phyloP scores from a whole-genome alignment of 1,140 invertebrate species.

The Apolygus lucorum region DNA sequence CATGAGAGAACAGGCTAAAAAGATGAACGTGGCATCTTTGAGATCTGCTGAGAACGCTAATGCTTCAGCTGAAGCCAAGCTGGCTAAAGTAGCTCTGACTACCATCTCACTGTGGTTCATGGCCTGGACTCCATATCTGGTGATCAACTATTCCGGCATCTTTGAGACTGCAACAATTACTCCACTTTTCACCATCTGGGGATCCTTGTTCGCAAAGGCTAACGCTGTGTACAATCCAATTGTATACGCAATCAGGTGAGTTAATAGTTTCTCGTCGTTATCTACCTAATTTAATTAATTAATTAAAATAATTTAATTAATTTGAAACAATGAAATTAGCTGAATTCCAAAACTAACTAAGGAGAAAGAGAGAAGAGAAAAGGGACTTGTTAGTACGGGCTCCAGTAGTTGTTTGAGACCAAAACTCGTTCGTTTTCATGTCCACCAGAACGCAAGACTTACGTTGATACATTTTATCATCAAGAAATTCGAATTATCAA shows the following conservation, averaged over 20 bases:
- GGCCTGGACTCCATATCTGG: slow-evolving; percentile 73
- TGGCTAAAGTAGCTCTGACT: slow-evolving; percentile 71
- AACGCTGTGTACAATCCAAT: slow-evolving; percentile 74
- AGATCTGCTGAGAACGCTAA: slow-evolving; percentile 55
- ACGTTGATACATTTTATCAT: too few species aligned
- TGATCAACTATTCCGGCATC: slow-evolving; percentile 67
- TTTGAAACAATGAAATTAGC: slow-evolving; percentile 5
- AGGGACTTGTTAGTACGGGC: too few species aligned
- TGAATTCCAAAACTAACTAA: too few species aligned
- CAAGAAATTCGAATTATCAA: too few species aligned
- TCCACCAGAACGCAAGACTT: too few species aligned
- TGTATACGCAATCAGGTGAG: slow-evolving; percentile 74
- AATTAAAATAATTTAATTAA: too few species aligned
- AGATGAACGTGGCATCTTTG: slow-evolving; percentile 73
- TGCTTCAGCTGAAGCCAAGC: slow-evolving; percentile 62
- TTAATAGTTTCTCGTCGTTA: not conserved
- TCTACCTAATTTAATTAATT: too few species aligned
- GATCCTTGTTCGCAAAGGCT: slow-evolving; percentile 67
- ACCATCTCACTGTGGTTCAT: slow-evolving; percentile 75
- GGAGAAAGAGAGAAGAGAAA: too few species aligned
- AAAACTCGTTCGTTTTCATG: too few species aligned
- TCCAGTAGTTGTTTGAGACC: too few species aligned
- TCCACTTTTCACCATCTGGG: slow-evolving; percentile 67
- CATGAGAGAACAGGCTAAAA: slow-evolving; percentile 75
- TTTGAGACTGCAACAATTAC: slow-evolving; percentile 56